Percentiles rank a stretch among this genome's conserved stretches.
These are phyloP conservation scores for Acronicta psi DNA, from an alignment of 2,888 invertebrate species.

Conservation along the genomic window DNA sequence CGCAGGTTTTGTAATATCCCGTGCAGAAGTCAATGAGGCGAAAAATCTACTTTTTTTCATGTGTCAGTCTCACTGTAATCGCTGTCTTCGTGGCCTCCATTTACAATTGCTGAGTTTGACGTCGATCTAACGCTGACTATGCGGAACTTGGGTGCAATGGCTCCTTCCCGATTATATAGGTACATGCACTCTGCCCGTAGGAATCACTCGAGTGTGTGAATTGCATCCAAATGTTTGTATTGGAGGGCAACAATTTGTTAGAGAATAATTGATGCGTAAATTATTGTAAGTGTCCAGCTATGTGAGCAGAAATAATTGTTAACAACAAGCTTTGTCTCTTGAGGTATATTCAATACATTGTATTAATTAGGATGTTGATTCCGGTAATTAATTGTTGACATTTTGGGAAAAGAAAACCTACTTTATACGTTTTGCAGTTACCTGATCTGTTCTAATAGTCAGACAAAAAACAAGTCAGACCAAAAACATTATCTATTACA, in stretches of 20 bases:
- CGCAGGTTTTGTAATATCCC: no score
- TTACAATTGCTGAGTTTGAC: slow-evolving; percentile 48
- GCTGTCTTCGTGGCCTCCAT: slow-evolving; percentile 30
- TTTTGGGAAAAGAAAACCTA: no score
- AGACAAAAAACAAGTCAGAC: no score
- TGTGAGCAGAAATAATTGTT: background rate
- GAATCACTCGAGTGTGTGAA: slow-evolving; percentile 23
- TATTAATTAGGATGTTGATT: no score
- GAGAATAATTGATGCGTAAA: slow-evolving; percentile 12
- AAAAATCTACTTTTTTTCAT: background rate
- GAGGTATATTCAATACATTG: no score
- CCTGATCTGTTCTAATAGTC: no score
- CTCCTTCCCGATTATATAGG: slow-evolving; percentile 31
- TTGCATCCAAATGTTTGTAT: slow-evolving; percentile 35
- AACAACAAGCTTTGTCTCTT: no score
- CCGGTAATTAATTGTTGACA: no score
- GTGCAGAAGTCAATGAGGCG: no score
- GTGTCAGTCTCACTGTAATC: background rate
- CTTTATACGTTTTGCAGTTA: no score
- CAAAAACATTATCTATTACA: no score
- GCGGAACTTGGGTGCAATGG: slow-evolving; percentile 49
- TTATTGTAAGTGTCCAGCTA: background rate
- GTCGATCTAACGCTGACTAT: slow-evolving; percentile 47
- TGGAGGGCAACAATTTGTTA: slow-evolving; percentile 21
- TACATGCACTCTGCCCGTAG: slow-evolving; percentile 14